Percentiles rank a stretch among this genome's conserved stretches.
Conservation (phyloP, 2,113 vertebrate species). For the Salvelinus alpinus region DNA sequence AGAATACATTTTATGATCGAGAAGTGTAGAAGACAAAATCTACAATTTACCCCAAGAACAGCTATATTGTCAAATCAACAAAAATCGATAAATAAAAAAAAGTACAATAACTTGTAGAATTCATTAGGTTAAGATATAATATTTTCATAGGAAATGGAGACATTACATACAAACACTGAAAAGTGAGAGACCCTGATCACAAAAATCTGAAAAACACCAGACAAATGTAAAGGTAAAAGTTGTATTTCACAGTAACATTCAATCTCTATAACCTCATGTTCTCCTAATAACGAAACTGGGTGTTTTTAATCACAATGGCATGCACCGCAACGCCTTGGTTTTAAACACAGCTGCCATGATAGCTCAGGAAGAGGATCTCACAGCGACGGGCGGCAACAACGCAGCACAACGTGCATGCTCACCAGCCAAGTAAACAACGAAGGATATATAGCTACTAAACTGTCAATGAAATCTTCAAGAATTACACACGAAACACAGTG, state of each 20-base stretch:
- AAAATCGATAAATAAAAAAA: background rate
- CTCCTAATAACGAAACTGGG: background rate
- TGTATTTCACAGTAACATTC: no score
- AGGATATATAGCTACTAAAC: background rate
- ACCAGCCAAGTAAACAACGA: conserved; percentile 12
- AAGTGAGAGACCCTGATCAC: no score
- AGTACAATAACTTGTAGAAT: background rate
- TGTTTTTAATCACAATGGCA: background rate
- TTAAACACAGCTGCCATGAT: background rate
- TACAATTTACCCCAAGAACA: background rate
- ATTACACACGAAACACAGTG: background rate
- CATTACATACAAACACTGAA: background rate
- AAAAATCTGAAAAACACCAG: no score
- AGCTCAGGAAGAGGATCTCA: background rate
- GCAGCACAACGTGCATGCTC: conserved; percentile 19
- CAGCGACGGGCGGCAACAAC: conserved; percentile 8
- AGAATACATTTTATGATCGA: background rate
- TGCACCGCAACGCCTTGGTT: background rate
- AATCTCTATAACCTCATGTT: background rate
- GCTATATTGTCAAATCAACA: background rate
- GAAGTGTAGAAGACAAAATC: background rate
- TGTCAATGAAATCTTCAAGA: background rate
- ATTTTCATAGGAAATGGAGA: background rate
- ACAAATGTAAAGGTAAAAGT: no score
- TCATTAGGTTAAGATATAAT: no score